A percentile compares a stretch with the other conserved stretches of the same genome.
Evolutionary conservation across 1,140 invertebrate species (phyloP).

Genomic region (Batillaria attramentaria): DNA sequence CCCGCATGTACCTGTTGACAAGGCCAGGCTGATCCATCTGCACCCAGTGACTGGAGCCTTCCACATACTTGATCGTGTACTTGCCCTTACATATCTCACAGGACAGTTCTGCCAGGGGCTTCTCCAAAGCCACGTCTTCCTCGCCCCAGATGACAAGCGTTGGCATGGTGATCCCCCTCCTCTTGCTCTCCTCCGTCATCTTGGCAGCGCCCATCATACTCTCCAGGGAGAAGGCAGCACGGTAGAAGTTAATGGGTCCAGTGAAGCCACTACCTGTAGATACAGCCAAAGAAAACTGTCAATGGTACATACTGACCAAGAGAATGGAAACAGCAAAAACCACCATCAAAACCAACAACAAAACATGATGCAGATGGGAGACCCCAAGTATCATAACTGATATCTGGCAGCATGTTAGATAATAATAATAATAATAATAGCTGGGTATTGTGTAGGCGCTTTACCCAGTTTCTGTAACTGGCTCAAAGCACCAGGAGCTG

Average conservation of each 20-base stretch:
- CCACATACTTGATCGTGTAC: conserved; percentile 79
- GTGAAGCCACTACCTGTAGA: conserved; percentile 80
- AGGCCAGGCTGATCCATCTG: conserved; percentile 81
- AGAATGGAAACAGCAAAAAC: not conserved
- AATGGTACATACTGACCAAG: too few species aligned
- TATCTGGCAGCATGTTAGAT: too few species aligned
- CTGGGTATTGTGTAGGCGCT: too few species aligned
- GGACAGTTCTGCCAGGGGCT: conserved; percentile 78
- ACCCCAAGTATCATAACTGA: too few species aligned
- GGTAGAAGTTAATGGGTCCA: conserved; percentile 85
- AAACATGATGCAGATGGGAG: too few species aligned
- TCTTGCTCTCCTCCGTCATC: not conserved
- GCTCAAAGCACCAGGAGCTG: too few species aligned
- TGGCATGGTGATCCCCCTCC: conserved; percentile 69
- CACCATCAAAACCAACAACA: not conserved
- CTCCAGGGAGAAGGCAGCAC: conserved; percentile 70
- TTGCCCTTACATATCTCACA: conserved; percentile 76
- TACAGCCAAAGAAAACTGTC: too few species aligned
- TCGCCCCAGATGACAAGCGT: conserved; percentile 79
- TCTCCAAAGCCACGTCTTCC: conserved; percentile 78
- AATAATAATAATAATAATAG: too few species aligned
- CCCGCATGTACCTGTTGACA: conserved; percentile 80
- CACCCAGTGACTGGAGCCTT: conserved; percentile 80
- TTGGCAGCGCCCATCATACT: not conserved
- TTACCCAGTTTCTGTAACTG: too few species aligned